Evolutionary conservation across 2,888 invertebrate species (phyloP).

Genomic region (Papilio demoleus): DNA sequence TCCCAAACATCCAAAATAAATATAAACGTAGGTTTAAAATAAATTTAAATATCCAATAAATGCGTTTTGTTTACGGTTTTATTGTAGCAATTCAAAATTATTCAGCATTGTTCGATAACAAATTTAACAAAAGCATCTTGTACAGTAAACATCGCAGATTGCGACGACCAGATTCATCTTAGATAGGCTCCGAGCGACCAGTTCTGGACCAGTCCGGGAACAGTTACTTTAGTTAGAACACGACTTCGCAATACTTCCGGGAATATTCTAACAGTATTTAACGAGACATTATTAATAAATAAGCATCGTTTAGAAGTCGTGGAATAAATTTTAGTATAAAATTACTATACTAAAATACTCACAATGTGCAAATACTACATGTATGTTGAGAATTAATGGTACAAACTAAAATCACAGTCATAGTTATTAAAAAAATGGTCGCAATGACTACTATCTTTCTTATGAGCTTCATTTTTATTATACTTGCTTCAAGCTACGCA

Average conservation of each 20-base stretch:
- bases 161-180: slow-evolving; percentile 34
- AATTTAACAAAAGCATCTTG: slow-evolving; percentile 19
- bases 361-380: too few relatives aligned
- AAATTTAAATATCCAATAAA: not conserved
- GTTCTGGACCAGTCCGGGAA: slow-evolving; percentile 43
- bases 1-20: too few relatives aligned
- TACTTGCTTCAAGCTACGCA: too few relatives aligned
- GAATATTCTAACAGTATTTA: slow-evolving; percentile 39
- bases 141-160: slow-evolving; percentile 14
- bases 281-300: not conserved
- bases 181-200: slow-evolving; percentile 38
- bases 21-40: too few relatives aligned
- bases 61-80: not conserved
- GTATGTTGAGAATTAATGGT: too few relatives aligned
- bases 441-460: too few relatives aligned
- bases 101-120: slow-evolving; percentile 9
- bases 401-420: too few relatives aligned
- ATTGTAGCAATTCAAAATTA: slow-evolving; percentile 3
- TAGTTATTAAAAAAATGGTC: too few relatives aligned
- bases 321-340: too few relatives aligned
- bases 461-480: too few relatives aligned
- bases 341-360: too few relatives aligned
- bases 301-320: not conserved
- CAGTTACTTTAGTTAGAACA: slow-evolving; percentile 43
- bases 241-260: slow-evolving; percentile 42